Conservation (phyloP, 2,888 invertebrate genomes). For the Spatulosminthurus flaviceps region DNA sequence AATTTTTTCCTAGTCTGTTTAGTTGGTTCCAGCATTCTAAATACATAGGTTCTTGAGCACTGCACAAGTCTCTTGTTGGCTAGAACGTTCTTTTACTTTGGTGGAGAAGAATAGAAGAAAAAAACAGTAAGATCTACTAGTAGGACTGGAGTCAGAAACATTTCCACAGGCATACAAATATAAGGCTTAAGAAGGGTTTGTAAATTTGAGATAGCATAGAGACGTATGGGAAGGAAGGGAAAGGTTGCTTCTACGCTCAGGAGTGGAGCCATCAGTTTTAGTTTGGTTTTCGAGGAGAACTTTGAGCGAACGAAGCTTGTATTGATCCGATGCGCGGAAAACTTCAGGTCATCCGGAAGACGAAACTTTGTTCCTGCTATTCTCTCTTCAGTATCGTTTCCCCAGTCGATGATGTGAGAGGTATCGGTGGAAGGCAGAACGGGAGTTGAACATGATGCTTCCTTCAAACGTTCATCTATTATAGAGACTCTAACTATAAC, state of each 20-base stretch:
- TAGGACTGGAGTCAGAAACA: conserved; percentile 16
- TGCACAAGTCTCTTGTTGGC: not conserved
- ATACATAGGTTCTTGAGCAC: too few species aligned
- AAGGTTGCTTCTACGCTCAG: conserved; percentile 30
- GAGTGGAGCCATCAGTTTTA: conserved; percentile 44
- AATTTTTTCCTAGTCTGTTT: too few species aligned
- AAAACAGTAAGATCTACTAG: not conserved
- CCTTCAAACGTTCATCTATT: not conserved
- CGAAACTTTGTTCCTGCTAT: conserved; percentile 40
- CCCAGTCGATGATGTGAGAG: conserved; percentile 32
- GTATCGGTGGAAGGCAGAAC: conserved; percentile 19
- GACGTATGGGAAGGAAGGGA: conserved; percentile 14
- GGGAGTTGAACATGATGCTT: not conserved
- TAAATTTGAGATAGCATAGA: too few species aligned
- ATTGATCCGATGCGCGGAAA: conserved; percentile 55
- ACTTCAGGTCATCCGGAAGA: conserved; percentile 47
- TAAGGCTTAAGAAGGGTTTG: not conserved
- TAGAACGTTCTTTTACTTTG: not conserved
- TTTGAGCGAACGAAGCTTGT: conserved; percentile 40
- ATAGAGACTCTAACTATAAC: not conserved
- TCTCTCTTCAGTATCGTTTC: conserved; percentile 39
- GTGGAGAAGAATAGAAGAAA: not conserved
- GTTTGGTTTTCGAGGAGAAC: conserved; percentile 30
- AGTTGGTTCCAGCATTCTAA: too few species aligned
- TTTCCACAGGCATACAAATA: not conserved